Base-by-base conservation (phyloP, 2,797 vertebrate species). In the Craterocephalus amniculus region DNA sequence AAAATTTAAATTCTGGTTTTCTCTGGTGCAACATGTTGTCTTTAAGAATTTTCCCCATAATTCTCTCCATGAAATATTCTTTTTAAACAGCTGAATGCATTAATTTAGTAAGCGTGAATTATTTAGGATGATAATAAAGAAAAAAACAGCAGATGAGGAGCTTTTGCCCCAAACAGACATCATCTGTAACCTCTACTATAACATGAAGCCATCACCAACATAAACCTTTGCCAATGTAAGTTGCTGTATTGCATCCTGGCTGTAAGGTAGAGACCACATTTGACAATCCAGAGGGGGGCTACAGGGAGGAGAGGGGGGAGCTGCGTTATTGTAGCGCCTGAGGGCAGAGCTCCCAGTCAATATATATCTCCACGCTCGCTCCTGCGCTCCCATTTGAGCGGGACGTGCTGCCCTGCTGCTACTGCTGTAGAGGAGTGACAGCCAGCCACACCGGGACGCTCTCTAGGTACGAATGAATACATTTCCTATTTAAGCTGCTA, bases 301-400 rank as follows among this genome's bases (percentile, higher is more conserved):
- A 66, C 72, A 10, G 35, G 67, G 71, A 34, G 69, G 72, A 22
- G 78, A 7, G 45, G 83, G 87, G 87, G 80, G 79, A 16, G 84
- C 78, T 83, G 88, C 91, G 90, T 87, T 88, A 94, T 93, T 94
- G 92, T 93, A 92, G 91, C 68, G 95, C 96, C 96, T 94, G 92
- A 85, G 93, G 96, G 94, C 95, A 93, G 92, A 83, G 95, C 95
- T 96, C 94, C 93, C 87, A 96, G 96, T 96, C 95, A 96, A 95
- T 96, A 97, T 96, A 97, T 95, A 96, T 95, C 92, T 94, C 78
- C 91, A 89, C 94, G 65, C 70, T 87, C 70, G 74, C 91, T 87
- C 63, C 84, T 89, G 81, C 84, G 81, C 92, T 91, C 88, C 91
- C 91, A 89, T 91, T 92, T 88, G 86, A 91, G 89, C 78, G 72